Percentiles rank a stretch among this genome's conserved stretches.
These are phyloP conservation scores for Nanger granti DNA, from an alignment of 2,113 vertebrate genomes.

Conservation along the genomic window DNA sequence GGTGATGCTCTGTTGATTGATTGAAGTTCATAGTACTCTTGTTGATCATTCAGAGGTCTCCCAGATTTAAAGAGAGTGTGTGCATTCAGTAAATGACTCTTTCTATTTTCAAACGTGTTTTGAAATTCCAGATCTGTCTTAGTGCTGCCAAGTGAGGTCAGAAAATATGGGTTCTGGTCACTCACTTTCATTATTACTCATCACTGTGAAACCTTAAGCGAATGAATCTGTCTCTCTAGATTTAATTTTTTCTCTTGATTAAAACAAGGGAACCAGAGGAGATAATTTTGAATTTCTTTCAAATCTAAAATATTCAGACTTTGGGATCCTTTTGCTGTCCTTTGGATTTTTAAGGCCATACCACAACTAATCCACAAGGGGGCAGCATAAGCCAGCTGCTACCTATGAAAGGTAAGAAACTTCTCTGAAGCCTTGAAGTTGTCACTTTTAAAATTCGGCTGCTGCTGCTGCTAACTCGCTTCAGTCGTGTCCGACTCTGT, in stretches of 20 bases:
- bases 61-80: background rate
- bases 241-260: background rate
- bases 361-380: background rate
- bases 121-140: background rate
- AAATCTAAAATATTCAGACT: background rate
- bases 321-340: background rate
- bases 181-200: background rate
- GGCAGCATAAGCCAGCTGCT: constrained; percentile 15
- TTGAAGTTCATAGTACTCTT: background rate
- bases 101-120: background rate
- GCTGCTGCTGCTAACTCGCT: background rate
- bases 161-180: background rate
- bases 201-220: background rate
- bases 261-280: background rate
- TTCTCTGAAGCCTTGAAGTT: background rate
- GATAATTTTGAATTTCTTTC: background rate
- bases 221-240: background rate
- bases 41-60: background rate
- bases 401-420: no score
- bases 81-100: background rate
- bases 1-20: background rate
- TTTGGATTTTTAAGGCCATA: background rate
- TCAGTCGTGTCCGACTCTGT: background rate
- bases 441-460: background rate
- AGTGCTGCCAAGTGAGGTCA: background rate